A percentile compares a stretch with the other conserved stretches of the same genome.
Evolutionary conservation across 2,797 vertebrate species (phyloP).

Genomic region (Galaxias olidus): DNA sequence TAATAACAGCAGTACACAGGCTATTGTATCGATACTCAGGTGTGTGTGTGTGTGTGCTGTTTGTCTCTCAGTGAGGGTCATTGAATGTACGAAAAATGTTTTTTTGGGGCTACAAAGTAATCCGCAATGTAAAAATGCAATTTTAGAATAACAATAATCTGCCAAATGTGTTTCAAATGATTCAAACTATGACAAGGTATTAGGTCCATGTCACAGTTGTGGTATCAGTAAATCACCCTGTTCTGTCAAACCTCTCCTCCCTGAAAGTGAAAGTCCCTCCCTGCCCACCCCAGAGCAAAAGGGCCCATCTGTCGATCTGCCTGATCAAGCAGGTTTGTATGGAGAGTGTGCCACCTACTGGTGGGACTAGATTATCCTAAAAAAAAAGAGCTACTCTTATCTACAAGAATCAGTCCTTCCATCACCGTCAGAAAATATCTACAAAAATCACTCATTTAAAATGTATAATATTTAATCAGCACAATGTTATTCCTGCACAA

Average conservation of each 20-base stretch:
- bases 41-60: no score
- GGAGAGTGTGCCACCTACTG: constrained; percentile 78
- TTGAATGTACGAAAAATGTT: background rate
- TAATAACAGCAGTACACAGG: background rate
- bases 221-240: constrained; percentile 1
- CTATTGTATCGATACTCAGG: no score
- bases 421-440: no score
- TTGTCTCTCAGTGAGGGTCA: background rate
- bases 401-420: no score
- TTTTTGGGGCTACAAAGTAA: no score
- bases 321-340: constrained; percentile 50
- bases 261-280: constrained; percentile 4
- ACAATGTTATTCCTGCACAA: no score
- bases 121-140: no score
- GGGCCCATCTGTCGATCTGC: constrained; percentile 12
- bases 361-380: constrained; percentile 10
- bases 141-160: no score
- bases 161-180: no score
- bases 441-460: no score
- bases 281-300: background rate
- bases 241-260: constrained; percentile 23
- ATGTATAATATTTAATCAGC: no score
- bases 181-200: no score
- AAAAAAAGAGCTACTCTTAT: background rate
- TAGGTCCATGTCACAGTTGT: background rate